Evolutionary conservation across 2,113 vertebrate genomes (phyloP).

Genomic region (Barbus barbus): DNA sequence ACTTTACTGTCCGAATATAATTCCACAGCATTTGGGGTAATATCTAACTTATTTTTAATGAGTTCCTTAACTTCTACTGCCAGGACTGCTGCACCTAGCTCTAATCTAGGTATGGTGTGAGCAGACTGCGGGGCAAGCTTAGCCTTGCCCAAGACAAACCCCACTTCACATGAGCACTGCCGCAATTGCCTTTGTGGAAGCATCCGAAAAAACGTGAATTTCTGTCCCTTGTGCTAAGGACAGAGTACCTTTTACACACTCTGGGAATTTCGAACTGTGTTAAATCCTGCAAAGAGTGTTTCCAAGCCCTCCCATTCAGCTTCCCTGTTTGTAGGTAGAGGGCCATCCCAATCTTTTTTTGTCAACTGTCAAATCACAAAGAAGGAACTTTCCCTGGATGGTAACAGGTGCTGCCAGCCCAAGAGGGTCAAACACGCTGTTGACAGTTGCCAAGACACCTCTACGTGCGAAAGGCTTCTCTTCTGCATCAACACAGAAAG

Average conservation of each 20-base stretch:
- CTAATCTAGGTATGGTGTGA: conserved; percentile 17
- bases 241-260: background rate
- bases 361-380: background rate
- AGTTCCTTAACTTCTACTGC: conserved; percentile 41
- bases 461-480: conserved; percentile 21
- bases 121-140: conserved; percentile 29
- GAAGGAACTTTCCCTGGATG: conserved; percentile 30
- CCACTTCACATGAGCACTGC: background rate
- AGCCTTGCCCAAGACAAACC: conserved; percentile 32
- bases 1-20: no score
- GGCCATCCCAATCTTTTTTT: background rate
- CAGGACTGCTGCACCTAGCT: conserved; percentile 38
- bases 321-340: background rate
- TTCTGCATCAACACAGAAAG: background rate
- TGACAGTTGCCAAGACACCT: conserved; percentile 20
- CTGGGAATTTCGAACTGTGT: background rate
- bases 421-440: conserved; percentile 38
- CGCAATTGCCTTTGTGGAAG: background rate
- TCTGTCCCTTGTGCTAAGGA: background rate
- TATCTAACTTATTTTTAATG: conserved; percentile 18
- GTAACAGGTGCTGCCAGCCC: conserved; percentile 32
- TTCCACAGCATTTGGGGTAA: background rate
- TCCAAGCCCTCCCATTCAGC: background rate
- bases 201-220: conserved; percentile 7
- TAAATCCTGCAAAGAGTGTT: background rate